Percentiles rank a stretch among this genome's conserved stretches.
Evolutionary conservation across 2,797 vertebrate species (phyloP).

Genomic region (Apogon hyalosoma): DNA sequence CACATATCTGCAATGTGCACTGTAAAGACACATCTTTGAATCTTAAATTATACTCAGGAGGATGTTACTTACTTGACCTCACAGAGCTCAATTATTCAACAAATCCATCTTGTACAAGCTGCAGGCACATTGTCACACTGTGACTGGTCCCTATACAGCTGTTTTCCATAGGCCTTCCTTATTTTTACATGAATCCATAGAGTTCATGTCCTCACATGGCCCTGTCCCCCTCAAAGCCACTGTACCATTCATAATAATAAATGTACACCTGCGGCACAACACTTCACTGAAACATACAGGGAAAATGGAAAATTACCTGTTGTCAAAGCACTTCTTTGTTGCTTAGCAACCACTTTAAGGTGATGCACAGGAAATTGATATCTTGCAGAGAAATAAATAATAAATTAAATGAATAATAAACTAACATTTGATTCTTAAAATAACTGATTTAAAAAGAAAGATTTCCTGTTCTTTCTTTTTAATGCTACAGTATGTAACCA

Average conservation of each 20-base stretch:
- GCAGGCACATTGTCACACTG: conserved; percentile 42
- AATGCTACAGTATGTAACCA: background rate
- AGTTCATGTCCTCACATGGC: conserved; percentile 33
- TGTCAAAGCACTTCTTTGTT: conserved; percentile 41
- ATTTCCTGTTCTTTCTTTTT: background rate
- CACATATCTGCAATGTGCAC: conserved; percentile 14
- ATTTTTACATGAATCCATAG: conserved; percentile 26
- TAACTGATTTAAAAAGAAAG: conserved; percentile 13
- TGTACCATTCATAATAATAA: conserved; percentile 29
- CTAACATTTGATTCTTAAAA: conserved; percentile 3
- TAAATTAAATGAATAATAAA: background rate
- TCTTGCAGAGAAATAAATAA: background rate
- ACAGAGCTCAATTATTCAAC: conserved; percentile 54
- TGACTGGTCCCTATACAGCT: conserved; percentile 28
- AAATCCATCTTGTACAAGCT: conserved; percentile 40
- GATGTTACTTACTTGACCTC: conserved; percentile 39
- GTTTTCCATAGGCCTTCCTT: conserved; percentile 32
- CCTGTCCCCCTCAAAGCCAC: conserved; percentile 11
- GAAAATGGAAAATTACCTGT: conserved; percentile 37
- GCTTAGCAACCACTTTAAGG: conserved; percentile 53
- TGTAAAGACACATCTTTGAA: conserved; percentile 37
- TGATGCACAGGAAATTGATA: background rate
- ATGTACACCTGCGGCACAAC: conserved; percentile 32
- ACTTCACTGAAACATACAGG: conserved; percentile 47
- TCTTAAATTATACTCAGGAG: conserved; percentile 44